These are phyloP conservation scores for Eidolon dupreanum DNA, from an alignment of 2,797 vertebrate genomes.

Conservation along the genomic window DNA sequence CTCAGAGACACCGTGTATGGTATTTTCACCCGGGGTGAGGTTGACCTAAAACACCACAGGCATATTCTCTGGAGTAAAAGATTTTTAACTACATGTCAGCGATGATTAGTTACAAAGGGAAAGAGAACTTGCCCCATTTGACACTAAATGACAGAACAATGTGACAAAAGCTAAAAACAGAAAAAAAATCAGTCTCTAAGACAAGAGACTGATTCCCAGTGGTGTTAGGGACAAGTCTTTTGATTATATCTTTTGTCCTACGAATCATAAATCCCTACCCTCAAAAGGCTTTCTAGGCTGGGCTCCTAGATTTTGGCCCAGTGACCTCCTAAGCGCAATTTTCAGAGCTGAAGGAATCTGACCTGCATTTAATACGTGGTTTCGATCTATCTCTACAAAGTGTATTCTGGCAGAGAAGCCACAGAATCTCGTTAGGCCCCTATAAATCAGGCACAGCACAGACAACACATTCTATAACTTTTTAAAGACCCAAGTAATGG, in stretches of 20 bases:
- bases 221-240: constrained; percentile 14
- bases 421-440: neutral
- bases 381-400: constrained; percentile 14
- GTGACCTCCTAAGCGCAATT: constrained; percentile 35
- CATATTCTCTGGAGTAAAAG: constrained; percentile 52
- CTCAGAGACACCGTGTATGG: constrained; percentile 12
- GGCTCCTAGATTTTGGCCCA: constrained; percentile 42
- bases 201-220: constrained; percentile 35
- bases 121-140: constrained; percentile 46
- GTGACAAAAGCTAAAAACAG: constrained; percentile 37
- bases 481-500: constrained; percentile 37
- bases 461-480: neutral
- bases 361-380: constrained; percentile 12
- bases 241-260: neutral
- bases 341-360: constrained; percentile 23
- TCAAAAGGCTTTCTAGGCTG: neutral
- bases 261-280: constrained; percentile 44
- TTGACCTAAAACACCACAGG: constrained; percentile 63
- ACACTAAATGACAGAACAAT: constrained; percentile 64
- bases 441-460: neutral
- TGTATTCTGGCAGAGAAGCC: neutral
- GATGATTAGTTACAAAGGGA: constrained; percentile 65
- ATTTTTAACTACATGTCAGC: constrained; percentile 64
- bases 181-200: constrained; percentile 34
- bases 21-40: constrained; percentile 50